These are phyloP conservation scores for Macrophya annulata DNA, from an alignment of 2,888 invertebrate species.

Conservation along the genomic window DNA sequence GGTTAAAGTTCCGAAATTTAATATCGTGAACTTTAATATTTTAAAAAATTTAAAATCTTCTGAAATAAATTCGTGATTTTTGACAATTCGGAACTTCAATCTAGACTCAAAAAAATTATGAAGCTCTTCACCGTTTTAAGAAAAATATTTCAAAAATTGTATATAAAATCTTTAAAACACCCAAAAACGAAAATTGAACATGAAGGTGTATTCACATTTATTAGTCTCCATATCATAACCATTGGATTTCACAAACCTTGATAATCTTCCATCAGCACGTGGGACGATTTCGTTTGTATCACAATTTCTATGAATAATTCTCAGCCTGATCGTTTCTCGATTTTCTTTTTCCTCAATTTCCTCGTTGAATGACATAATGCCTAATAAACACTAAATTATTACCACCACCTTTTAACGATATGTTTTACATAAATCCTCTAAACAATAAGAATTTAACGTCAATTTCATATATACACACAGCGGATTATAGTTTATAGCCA, in stretches of 20 bases:
- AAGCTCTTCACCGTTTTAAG: background rate
- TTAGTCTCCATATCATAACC: background rate
- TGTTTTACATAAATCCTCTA: background rate
- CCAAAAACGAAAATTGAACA: background rate
- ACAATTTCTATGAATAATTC: background rate
- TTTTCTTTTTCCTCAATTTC: background rate
- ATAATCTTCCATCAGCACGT: background rate
- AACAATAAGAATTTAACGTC: background rate
- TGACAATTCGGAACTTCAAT: too few relatives aligned
- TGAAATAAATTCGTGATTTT: too few relatives aligned
- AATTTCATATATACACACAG: background rate
- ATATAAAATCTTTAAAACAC: background rate
- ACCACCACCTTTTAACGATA: background rate
- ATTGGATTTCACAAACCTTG: background rate
- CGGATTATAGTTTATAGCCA: background rate
- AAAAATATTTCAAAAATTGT: background rate
- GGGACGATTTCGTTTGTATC: background rate
- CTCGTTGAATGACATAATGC: background rate
- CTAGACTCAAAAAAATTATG: too few relatives aligned
- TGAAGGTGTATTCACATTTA: background rate
- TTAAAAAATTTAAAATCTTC: too few relatives aligned
- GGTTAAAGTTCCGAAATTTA: too few relatives aligned
- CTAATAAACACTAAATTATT: background rate
- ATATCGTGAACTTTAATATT: too few relatives aligned
- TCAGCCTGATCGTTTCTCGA: conserved; percentile 11